These are phyloP conservation scores for Maniola hyperantus DNA, from an alignment of 2,888 invertebrate species.

Conservation along the genomic window DNA sequence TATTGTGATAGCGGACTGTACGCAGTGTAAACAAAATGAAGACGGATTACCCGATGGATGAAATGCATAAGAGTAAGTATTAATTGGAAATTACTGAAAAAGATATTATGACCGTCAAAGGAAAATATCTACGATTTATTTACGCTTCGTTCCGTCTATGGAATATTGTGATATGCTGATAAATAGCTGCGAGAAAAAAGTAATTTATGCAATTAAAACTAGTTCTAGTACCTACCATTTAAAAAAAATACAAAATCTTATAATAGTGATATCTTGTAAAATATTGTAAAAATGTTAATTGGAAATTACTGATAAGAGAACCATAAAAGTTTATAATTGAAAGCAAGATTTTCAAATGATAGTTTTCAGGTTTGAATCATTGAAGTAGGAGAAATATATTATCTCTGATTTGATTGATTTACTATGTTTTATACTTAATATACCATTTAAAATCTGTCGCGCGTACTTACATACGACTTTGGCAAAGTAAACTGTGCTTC, in stretches of 20 bases:
- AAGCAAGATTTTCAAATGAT: not conserved
- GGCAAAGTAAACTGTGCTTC: too few species aligned
- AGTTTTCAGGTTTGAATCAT: not conserved
- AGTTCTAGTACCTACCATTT: too few species aligned
- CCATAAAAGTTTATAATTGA: not conserved
- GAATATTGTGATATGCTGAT: not conserved
- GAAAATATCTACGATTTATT: not conserved
- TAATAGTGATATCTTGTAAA: too few species aligned
- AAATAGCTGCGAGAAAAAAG: too few species aligned
- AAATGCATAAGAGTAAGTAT: slow-evolving; percentile 79
- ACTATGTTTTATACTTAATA: too few species aligned
- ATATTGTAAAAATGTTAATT: not conserved
- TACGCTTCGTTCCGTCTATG: not conserved
- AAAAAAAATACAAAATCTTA: too few species aligned
- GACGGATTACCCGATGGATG: slow-evolving; percentile 82
- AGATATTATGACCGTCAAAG: not conserved
- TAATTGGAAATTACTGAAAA: slow-evolving; percentile 1
- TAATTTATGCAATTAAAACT: not conserved
- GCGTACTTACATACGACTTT: too few species aligned
- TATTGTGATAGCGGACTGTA: slow-evolving; percentile 53
- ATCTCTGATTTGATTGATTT: too few species aligned
- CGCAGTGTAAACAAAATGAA: slow-evolving; percentile 74
- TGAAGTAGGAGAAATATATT: not conserved
- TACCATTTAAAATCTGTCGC: too few species aligned
- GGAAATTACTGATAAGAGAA: not conserved